Conservation (phyloP, 2,113 vertebrate genomes). For the Glareola pratincola region DNA sequence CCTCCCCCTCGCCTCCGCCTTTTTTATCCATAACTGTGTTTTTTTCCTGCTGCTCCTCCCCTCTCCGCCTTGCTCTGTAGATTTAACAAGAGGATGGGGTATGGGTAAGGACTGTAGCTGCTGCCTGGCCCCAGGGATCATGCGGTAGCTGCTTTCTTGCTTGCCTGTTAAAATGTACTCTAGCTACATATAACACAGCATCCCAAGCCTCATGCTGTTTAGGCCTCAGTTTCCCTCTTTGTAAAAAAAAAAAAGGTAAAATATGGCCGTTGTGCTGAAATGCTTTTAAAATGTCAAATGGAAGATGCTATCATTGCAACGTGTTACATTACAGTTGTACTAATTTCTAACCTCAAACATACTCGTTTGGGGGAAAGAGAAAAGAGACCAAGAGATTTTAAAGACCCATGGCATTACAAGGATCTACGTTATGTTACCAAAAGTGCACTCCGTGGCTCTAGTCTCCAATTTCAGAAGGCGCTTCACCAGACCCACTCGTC, state of each 20-base stretch:
- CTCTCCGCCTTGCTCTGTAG: background rate
- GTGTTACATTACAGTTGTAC: background rate
- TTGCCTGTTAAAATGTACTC: background rate
- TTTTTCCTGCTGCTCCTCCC: background rate
- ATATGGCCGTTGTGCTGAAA: background rate
- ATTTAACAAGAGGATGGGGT: background rate
- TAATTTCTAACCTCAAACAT: background rate
- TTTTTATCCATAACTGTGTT: background rate
- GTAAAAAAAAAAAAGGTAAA: background rate
- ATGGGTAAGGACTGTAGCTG: background rate
- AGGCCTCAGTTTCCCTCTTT: background rate
- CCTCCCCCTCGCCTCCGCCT: accelerated
- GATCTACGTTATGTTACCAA: background rate
- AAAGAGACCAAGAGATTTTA: background rate
- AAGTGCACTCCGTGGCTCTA: background rate
- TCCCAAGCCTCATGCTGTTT: background rate
- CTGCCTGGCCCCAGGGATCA: background rate
- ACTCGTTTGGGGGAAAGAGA: background rate
- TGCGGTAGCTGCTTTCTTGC: background rate
- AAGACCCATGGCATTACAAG: background rate
- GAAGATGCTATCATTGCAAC: background rate
- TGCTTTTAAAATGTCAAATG: background rate
- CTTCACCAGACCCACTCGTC: background rate
- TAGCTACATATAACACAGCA: background rate
- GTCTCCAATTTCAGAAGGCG: background rate